These are phyloP conservation scores for Agrochola macilenta DNA, from an alignment of 2,888 invertebrate genomes.

Conservation along the genomic window DNA sequence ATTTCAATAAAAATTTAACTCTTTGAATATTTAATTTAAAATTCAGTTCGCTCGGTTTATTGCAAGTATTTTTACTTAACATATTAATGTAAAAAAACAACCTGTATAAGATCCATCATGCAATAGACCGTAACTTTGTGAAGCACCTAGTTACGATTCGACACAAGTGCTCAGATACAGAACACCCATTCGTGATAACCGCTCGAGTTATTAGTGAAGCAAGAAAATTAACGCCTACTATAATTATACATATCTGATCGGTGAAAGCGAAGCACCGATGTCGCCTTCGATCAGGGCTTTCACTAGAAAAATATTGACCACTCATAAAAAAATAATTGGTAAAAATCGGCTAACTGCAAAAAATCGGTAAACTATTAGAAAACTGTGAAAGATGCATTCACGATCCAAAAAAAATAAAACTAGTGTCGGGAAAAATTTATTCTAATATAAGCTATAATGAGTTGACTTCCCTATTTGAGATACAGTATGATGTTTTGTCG, in stretches of 20 bases:
- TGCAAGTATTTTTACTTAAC: neutral
- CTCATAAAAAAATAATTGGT: neutral
- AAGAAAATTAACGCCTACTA: slow-evolving; percentile 74
- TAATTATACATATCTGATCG: slow-evolving; percentile 76
- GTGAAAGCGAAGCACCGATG: slow-evolving; percentile 79
- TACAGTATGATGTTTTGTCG: slow-evolving; percentile 29
- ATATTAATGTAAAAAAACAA: slow-evolving; percentile 1
- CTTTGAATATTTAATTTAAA: neutral
- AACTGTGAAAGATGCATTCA: neutral
- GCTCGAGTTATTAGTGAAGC: slow-evolving; percentile 62
- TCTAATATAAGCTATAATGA: neutral
- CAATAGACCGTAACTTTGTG: slow-evolving; percentile 33
- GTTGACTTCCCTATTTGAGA: slow-evolving; percentile 37
- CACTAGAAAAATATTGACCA: slow-evolving; percentile 2
- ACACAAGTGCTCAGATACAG: slow-evolving; percentile 49
- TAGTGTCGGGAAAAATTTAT: neutral
- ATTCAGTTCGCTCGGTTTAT: neutral
- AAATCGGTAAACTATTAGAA: neutral
- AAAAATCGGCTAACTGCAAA: neutral
- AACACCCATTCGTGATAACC: slow-evolving; percentile 56
- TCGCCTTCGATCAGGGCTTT: slow-evolving; percentile 55
- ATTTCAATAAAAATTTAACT: neutral
- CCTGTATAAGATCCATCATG: slow-evolving; percentile 29
- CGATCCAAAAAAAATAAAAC: neutral
- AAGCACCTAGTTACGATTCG: slow-evolving; percentile 32